phyloP scores from a whole-genome alignment of 2,113 vertebrate genomes.

The Panurus biarmicus region DNA sequence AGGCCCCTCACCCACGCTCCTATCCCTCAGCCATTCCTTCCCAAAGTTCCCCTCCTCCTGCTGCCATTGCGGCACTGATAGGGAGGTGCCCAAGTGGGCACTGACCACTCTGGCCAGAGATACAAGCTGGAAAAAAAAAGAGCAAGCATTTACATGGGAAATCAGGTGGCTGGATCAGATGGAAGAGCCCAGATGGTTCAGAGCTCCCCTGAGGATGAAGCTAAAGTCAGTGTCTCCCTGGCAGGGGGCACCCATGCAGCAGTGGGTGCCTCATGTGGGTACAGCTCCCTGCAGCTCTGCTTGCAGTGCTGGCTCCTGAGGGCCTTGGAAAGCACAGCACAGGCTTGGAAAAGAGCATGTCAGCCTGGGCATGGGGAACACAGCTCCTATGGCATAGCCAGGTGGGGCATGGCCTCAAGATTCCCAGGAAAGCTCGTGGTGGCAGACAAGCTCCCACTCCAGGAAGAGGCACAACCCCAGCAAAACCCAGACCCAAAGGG shows the following conservation, averaged over 20 bases:
- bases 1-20: background rate
- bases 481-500: background rate
- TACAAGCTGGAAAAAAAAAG: background rate
- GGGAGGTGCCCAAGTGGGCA: background rate
- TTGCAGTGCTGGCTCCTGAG: background rate
- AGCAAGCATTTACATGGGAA: background rate
- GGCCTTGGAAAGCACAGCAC: background rate
- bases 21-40: background rate
- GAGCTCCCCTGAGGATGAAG: background rate
- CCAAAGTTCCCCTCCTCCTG: background rate
- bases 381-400: background rate
- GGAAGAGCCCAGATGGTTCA: background rate
- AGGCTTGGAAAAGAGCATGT: background rate
- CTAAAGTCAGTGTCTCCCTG: background rate
- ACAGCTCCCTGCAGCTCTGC: background rate
- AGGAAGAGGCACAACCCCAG: background rate
- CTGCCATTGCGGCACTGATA: accelerated
- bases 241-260: background rate
- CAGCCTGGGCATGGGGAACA: background rate
- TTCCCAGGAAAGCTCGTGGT: background rate
- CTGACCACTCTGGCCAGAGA: background rate
- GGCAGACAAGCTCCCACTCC: background rate
- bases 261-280: background rate
- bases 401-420: background rate
- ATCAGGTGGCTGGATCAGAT: background rate